phyloP scores from a whole-genome alignment of 2,888 invertebrate genomes.

The Petrophora chlorosata region DNA sequence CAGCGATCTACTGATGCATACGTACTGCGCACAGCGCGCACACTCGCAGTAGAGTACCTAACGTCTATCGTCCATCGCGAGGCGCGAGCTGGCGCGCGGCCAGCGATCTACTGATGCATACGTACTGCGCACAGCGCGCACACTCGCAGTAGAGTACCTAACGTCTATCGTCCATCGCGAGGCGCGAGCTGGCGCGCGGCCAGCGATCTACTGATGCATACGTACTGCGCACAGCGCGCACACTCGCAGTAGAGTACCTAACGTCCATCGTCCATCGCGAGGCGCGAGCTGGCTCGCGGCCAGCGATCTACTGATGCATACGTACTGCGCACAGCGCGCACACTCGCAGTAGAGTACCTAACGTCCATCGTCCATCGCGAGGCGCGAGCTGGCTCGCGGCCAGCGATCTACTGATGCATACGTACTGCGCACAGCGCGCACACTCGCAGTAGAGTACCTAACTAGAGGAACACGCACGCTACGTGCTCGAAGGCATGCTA shows the following conservation, averaged over 20 bases:
- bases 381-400: no score
- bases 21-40: neutral
- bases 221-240: neutral
- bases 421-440: neutral
- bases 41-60: neutral
- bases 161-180: neutral
- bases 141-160: neutral
- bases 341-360: neutral
- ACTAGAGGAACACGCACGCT: neutral
- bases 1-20: neutral
- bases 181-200: constrained; percentile 10
- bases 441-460: neutral
- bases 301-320: neutral
- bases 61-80: neutral
- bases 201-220: neutral
- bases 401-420: no score
- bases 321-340: neutral
- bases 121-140: neutral
- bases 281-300: constrained; percentile 10
- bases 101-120: neutral
- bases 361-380: no score
- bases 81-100: constrained; percentile 10
- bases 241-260: neutral
- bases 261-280: neutral
- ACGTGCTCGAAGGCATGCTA: no score